Evolutionary conservation across 2,888 invertebrate species (phyloP).

Genomic region (Miltochrista miniata): DNA sequence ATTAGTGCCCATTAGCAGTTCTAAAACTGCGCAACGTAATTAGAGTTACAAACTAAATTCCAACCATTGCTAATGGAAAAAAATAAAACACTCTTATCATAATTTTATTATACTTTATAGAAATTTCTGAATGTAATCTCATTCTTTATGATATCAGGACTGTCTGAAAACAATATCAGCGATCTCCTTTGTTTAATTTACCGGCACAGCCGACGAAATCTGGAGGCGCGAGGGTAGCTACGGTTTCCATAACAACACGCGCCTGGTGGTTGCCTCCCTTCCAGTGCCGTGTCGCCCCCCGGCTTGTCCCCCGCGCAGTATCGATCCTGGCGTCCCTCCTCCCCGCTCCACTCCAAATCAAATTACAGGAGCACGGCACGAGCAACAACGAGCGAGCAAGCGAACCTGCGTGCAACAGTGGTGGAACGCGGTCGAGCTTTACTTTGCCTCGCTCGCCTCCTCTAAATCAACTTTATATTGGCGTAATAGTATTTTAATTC

Average conservation of each 20-base stretch:
- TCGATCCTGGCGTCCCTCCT: conserved; percentile 43
- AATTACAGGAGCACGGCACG: conserved; percentile 69
- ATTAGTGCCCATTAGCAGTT: conserved; percentile 20
- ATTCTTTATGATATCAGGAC: conserved; percentile 24
- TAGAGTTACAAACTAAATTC: not conserved
- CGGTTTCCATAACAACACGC: conserved; percentile 82
- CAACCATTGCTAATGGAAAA: not conserved
- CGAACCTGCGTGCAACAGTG: conserved; percentile 32
- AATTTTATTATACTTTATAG: not conserved
- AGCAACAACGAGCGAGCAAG: conserved; percentile 28
- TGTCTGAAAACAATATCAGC: conserved; percentile 61
- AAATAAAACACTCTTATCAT: not conserved
- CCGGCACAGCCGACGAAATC: conserved; percentile 78
- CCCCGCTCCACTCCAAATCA: conserved; percentile 78
- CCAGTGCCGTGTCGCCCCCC: conserved; percentile 50
- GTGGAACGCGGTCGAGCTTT: conserved; percentile 20
- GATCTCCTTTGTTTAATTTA: conserved; percentile 80
- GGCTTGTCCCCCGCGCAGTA: conserved; percentile 43
- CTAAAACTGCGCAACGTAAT: conserved; percentile 2
- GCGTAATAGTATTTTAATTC: conserved; percentile 81
- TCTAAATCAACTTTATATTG: conserved; percentile 79
- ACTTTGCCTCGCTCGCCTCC: conserved; percentile 21
- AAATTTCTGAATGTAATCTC: conserved; percentile 19
- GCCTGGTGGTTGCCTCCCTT: conserved; percentile 56
- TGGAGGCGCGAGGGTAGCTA: conserved; percentile 77